phyloP scores from a whole-genome alignment of 2,888 invertebrate species.

The Protonemura montana region DNA sequence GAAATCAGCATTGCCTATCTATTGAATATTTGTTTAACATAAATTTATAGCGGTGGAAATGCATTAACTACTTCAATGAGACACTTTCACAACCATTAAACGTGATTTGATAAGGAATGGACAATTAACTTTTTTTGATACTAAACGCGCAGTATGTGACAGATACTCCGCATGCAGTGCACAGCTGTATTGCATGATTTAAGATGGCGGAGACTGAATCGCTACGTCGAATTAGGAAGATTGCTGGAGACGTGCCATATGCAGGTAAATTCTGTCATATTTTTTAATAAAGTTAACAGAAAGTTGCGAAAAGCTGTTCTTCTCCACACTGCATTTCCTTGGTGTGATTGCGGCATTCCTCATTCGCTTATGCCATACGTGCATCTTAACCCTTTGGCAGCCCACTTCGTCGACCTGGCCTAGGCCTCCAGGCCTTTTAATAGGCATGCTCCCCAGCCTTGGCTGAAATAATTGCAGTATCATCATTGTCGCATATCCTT shows the following conservation, averaged over 20 bases:
- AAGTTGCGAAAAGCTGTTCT: neutral
- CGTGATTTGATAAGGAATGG: neutral
- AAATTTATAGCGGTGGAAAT: too few species aligned
- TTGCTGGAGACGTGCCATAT: neutral
- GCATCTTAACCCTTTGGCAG: neutral
- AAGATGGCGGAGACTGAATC: constrained; percentile 12
- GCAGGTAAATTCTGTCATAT: neutral
- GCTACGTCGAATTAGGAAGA: neutral
- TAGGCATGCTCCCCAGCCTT: neutral
- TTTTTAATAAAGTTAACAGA: neutral
- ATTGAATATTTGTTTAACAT: neutral
- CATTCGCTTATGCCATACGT: neutral
- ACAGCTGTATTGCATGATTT: neutral
- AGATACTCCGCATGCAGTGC: neutral
- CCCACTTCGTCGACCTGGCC: neutral
- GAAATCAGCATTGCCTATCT: too few species aligned
- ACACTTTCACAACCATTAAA: neutral
- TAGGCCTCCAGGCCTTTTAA: constrained; percentile 7
- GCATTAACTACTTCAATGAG: neutral
- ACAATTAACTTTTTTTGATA: neutral
- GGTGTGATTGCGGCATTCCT: neutral
- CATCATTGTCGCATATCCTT: neutral
- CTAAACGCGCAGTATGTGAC: neutral
- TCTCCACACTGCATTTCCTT: neutral
- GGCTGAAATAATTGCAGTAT: constrained; percentile 4